Base-by-base conservation (phyloP, 2,113 vertebrate genomes). In the Trachemys scripta region DNA sequence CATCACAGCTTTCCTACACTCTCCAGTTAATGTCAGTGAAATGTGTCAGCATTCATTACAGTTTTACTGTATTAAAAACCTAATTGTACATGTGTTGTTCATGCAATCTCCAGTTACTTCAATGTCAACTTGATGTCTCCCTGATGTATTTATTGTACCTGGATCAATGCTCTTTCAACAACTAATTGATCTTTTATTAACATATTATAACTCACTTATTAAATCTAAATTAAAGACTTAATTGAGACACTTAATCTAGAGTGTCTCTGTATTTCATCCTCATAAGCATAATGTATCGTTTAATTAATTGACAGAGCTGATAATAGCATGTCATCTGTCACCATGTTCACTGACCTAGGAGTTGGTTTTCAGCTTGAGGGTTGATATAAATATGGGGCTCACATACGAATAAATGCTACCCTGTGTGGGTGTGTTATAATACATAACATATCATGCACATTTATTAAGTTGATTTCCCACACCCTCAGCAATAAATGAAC, bases 171-270 rank as follows among this genome's bases (percentile, higher is more conserved):
- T 96, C 96, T 91, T 95, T 96, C 98, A 97, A 95, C 96, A 97
- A 92, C 97, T 98, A 98, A 98, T 98, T 98, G 98, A 98, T 98
- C 98, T 98, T 98, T 98, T 98, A 98, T 98, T 98, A 98, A 93
- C 97, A 94, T 97, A 97, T 96, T 98, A 98, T 97, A 98, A 98
- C 97, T 98, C 89, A 91, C 96, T 98, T 98, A 98, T 97, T 98
- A 98, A 97, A 98, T 95, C 97, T 96, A 98, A 98, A 98, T 98
- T 98, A 98, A 98, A 98, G 96, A 94, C 98, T 98, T 98, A 98
- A 98, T 98, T 98, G 98, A 95, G 14, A 98, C 96, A 90, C 97
- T 98, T 97, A 97, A 98, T 98, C 98, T 98, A 88, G 97, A 98
- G 94, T 82, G 94, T 94, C 97, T 98, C 96, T 53, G 97, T 97